These are phyloP conservation scores for Pangasianodon hypophthalmus DNA, from an alignment of 2,113 vertebrate species.

Conservation along the genomic window DNA sequence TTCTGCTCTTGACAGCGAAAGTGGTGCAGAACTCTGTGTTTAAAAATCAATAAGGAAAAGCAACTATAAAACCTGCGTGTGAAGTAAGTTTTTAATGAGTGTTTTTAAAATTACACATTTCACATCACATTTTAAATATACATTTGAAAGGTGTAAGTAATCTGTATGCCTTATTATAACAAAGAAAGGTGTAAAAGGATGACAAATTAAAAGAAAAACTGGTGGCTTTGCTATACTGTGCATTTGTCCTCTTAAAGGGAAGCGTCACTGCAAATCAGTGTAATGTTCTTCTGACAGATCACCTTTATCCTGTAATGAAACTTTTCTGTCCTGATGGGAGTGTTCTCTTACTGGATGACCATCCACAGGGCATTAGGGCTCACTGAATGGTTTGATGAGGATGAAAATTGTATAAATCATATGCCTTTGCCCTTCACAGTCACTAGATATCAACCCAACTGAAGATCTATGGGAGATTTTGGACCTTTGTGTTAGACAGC, in stretches of 20 bases:
- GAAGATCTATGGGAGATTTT: neutral
- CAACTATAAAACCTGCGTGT: neutral
- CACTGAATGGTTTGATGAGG: neutral
- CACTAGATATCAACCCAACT: neutral
- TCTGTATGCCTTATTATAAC: neutral
- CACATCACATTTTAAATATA: neutral
- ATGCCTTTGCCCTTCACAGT: neutral
- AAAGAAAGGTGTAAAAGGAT: neutral
- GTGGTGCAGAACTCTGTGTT: neutral
- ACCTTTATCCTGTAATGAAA: neutral
- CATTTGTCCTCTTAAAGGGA: neutral
- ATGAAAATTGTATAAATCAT: neutral
- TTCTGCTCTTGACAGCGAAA: neutral
- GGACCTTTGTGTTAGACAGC: neutral
- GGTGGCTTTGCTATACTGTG: neutral
- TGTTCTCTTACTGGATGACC: neutral
- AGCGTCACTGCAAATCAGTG: neutral
- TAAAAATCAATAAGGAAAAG: neutral
- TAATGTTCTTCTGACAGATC: neutral
- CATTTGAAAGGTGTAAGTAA: neutral
- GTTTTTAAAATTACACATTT: neutral
- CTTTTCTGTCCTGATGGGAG: neutral
- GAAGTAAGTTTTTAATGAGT: neutral
- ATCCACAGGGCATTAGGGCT: neutral
- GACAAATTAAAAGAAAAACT: neutral